Conservation (phyloP, 2,888 invertebrate genomes). For the Ditula angustiorana region DNA sequence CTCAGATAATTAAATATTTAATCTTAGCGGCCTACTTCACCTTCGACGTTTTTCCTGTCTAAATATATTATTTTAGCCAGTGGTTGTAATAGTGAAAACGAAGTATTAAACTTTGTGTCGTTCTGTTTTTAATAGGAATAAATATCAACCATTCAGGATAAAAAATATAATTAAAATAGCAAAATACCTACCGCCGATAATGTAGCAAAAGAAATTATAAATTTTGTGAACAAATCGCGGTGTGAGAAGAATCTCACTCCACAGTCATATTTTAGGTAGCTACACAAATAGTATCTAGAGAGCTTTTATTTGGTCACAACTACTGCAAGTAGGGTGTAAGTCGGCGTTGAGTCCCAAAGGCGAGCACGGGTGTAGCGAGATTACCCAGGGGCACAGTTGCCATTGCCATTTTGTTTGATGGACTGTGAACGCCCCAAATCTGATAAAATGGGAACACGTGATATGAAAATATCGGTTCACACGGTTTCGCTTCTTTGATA, state of each 20-base stretch:
- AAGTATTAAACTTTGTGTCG: neutral
- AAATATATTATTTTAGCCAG: neutral
- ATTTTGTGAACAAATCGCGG: no score
- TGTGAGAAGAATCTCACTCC: no score
- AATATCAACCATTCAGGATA: neutral
- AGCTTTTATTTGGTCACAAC: constrained; percentile 17
- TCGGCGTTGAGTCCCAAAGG: constrained; percentile 7
- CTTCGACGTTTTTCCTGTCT: neutral
- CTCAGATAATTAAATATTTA: constrained; percentile 47
- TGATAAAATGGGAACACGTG: constrained; percentile 40
- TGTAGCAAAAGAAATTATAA: no score
- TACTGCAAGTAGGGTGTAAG: constrained; percentile 7
- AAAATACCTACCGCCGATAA: no score
- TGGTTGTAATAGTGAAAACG: neutral
- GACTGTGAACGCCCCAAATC: constrained; percentile 51
- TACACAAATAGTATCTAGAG: neutral
- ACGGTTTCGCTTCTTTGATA: constrained; percentile 10
- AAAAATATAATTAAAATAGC: no score
- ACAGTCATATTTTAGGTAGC: no score
- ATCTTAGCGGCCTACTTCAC: constrained; percentile 8
- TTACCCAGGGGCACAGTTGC: constrained; percentile 60
- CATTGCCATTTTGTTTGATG: constrained; percentile 50
- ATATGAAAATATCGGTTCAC: constrained; percentile 19
- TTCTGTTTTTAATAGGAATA: neutral
- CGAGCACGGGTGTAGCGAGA: constrained; percentile 49